Evolutionary conservation across 2,888 invertebrate genomes (phyloP).

Genomic region (Charanyca ferruginea): DNA sequence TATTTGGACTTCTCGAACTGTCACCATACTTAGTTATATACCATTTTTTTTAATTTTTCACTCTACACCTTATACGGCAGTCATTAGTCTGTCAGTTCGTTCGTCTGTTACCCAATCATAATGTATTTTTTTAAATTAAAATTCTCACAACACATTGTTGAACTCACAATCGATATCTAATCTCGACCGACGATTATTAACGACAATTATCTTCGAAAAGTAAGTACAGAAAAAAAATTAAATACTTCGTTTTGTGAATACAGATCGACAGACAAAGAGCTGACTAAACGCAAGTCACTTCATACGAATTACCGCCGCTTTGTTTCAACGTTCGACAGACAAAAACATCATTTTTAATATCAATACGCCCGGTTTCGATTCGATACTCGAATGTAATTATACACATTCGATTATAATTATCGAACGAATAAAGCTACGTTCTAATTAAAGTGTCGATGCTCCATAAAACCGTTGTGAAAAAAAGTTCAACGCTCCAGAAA

Average conservation of each 20-base stretch:
- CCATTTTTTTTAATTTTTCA: conserved; percentile 41
- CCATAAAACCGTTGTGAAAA: conserved; percentile 65
- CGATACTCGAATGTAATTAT: conserved; percentile 83
- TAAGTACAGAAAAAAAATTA: conserved; percentile 75
- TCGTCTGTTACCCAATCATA: conserved; percentile 50
- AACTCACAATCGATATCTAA: conserved; percentile 76
- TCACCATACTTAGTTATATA: conserved; percentile 33
- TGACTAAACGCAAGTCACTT: conserved; percentile 88
- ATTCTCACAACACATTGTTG: conserved; percentile 63
- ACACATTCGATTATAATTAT: conserved; percentile 78
- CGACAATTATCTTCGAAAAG: conserved; percentile 84
- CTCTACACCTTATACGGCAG: conserved; percentile 37
- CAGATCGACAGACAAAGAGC: conserved; percentile 82
- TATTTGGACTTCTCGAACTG: conserved; percentile 59
- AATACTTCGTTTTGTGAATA: conserved; percentile 84
- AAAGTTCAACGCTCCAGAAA: conserved; percentile 62
- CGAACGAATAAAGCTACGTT: conserved; percentile 76
- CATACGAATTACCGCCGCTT: conserved; percentile 88
- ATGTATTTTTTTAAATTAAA: conserved; percentile 59
- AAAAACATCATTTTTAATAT: conserved; percentile 86
- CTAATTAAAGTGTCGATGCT: conserved; percentile 82
- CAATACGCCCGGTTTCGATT: conserved; percentile 75
- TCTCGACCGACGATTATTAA: conserved; percentile 82
- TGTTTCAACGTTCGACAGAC: conserved; percentile 85
- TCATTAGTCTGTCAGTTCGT: conserved; percentile 46